phyloP scores from a whole-genome alignment of 2,888 invertebrate genomes.

The Drosophila borborema region DNA sequence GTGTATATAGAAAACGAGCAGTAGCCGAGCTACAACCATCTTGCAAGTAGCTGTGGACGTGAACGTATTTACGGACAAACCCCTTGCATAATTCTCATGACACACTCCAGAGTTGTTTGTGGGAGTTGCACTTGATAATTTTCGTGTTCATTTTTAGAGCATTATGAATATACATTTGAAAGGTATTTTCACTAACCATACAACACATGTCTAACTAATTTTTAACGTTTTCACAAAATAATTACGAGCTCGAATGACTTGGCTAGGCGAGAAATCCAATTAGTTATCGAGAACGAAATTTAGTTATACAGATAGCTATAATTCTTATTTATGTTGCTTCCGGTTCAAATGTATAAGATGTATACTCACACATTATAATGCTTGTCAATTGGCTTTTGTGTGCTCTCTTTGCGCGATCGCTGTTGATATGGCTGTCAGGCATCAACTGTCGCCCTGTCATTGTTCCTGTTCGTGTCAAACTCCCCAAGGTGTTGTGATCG shows the following conservation, averaged over 20 bases:
- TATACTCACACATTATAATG: conserved; percentile 8
- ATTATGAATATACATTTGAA: not conserved
- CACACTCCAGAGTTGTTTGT: conserved; percentile 21
- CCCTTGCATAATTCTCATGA: conserved; percentile 15
- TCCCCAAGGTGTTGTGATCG: conserved; percentile 45
- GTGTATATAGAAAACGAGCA: conserved; percentile 45
- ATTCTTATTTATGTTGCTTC: conserved; percentile 2
- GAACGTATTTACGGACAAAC: conserved; percentile 13
- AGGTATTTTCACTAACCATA: not conserved
- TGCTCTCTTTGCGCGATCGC: conserved; percentile 35
- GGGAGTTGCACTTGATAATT: conserved; percentile 2
- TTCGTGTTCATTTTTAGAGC: not conserved
- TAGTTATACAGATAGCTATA: not conserved
- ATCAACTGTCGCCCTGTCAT: conserved; percentile 69
- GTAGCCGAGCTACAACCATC: conserved; percentile 19
- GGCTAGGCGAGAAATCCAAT: not conserved
- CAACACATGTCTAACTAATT: not conserved
- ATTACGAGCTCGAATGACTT: not conserved
- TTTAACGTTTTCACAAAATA: not conserved
- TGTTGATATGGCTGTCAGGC: conserved; percentile 45
- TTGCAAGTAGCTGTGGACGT: conserved; percentile 12
- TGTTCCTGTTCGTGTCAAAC: conserved; percentile 58
- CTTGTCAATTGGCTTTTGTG: not conserved
- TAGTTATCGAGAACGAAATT: not conserved
- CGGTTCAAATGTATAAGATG: conserved; percentile 13